These are phyloP conservation scores for Sceloporus undulatus DNA, from an alignment of 2,113 vertebrate genomes.

Conservation along the genomic window DNA sequence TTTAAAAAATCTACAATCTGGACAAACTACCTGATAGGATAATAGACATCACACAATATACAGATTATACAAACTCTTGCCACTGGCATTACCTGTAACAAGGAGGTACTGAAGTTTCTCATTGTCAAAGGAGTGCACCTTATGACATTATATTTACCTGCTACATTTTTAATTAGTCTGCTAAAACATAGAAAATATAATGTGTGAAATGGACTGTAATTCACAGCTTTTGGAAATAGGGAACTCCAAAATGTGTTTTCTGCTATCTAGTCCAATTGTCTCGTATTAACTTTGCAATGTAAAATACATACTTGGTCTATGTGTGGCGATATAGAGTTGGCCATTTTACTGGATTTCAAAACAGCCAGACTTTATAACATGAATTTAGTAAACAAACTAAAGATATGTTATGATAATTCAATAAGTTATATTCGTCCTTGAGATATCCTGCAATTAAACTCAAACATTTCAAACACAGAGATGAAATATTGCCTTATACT, in stretches of 20 bases:
- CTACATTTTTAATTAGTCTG: no score
- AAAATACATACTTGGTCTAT: background rate
- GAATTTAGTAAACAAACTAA: background rate
- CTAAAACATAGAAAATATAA: background rate
- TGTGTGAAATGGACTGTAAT: background rate
- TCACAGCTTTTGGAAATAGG: background rate
- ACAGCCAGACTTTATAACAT: background rate
- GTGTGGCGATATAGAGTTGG: background rate
- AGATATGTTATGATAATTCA: conserved; percentile 10
- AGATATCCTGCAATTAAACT: background rate
- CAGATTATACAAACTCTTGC: no score
- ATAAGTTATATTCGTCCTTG: background rate
- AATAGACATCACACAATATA: no score
- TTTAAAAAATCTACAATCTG: no score
- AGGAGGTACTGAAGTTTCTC: no score
- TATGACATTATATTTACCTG: no score
- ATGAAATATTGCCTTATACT: background rate
- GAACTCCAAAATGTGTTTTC: background rate
- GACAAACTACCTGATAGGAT: no score
- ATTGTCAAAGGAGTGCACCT: no score
- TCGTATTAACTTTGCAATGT: background rate
- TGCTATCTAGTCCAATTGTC: background rate
- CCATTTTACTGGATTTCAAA: conserved; percentile 8
- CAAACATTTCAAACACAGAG: conserved; percentile 4
- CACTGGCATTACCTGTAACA: no score